Evolutionary conservation across 2,797 vertebrate species (phyloP).

Genomic region (Tolypeutes matacus): DNA sequence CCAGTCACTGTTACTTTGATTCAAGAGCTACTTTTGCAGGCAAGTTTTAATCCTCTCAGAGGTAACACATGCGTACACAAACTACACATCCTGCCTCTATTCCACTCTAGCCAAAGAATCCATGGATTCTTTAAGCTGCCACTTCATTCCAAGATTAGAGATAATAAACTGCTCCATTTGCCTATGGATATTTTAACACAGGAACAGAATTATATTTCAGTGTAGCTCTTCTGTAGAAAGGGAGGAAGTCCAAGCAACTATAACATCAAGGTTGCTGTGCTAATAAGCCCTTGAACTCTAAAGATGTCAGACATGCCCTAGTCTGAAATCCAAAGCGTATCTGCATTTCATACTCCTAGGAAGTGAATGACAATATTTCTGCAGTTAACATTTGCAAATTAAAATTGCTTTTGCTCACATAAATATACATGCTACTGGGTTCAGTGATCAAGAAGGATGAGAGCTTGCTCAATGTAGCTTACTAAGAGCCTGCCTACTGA

Average conservation of each 20-base stretch:
- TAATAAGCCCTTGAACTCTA: neutral
- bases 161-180: neutral
- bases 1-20: neutral
- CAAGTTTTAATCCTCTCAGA: neutral
- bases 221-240: neutral
- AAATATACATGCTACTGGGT: neutral
- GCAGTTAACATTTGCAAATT: neutral
- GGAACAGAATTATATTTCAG: neutral
- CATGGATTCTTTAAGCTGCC: neutral
- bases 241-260: neutral
- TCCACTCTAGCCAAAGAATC: neutral
- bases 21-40: neutral
- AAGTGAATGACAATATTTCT: neutral
- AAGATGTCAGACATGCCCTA: neutral
- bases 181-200: neutral
- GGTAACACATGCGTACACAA: accelerated
- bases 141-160: neutral
- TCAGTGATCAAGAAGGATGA: neutral
- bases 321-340: neutral
- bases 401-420: neutral
- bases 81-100: neutral
- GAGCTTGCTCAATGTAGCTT: neutral
- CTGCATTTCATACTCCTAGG: neutral
- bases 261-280: neutral
- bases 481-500: neutral